Evolutionary conservation across 2,113 vertebrate species (phyloP).

Genomic region (Stictonetta naevosa): DNA sequence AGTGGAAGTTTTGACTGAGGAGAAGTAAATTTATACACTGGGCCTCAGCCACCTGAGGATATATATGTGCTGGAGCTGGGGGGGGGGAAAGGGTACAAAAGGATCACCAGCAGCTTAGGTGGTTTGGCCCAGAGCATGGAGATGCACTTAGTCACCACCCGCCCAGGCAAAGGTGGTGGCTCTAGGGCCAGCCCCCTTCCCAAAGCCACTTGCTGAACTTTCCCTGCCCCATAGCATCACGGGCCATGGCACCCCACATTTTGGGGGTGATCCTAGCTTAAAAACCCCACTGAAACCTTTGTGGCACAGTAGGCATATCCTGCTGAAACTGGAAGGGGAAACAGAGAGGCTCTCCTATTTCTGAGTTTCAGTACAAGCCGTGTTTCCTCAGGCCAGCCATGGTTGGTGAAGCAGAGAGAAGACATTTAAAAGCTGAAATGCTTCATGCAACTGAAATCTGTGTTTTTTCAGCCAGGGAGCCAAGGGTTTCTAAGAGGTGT

Average conservation of each 20-base stretch:
- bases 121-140: neutral
- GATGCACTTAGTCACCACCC: neutral
- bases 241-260: rapidly evolving
- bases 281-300: neutral
- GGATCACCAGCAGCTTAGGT: neutral
- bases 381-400: neutral
- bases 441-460: neutral
- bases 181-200: neutral
- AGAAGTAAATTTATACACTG: slow-evolving; percentile 47
- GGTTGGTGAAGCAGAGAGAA: neutral
- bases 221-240: rapidly evolving
- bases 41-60: slow-evolving; percentile 30
- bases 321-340: neutral
- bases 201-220: neutral
- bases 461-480: neutral
- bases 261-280: neutral
- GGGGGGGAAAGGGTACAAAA: slow-evolving; percentile 20
- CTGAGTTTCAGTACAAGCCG: neutral
- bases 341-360: neutral
- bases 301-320: neutral
- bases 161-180: neutral
- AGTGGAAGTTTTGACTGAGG: slow-evolving; percentile 52
- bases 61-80: neutral
- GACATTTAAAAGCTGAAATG: neutral
- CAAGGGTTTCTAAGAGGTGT: neutral